Conservation (phyloP, 1,140 invertebrate species). For the Oppia nitens region DNA sequence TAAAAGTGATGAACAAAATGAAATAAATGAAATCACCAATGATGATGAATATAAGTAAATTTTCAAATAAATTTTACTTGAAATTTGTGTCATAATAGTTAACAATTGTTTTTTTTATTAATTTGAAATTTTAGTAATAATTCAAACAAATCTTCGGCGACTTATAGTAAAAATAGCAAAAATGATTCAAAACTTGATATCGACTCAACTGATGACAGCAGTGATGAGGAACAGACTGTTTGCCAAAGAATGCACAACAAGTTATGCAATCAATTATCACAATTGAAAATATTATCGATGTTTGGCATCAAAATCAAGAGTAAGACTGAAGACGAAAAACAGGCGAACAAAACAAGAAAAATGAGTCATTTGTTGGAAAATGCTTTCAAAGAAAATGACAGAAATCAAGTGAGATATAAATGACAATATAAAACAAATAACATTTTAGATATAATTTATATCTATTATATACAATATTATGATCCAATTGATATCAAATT, state of each 20-base stretch:
- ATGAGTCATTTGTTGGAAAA: neutral
- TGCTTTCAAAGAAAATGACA: neutral
- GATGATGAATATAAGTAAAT: neutral
- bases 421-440: neutral
- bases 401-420: neutral
- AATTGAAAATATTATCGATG: neutral
- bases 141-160: neutral
- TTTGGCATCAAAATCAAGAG: neutral
- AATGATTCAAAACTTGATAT: neutral
- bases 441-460: too few relatives aligned
- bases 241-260: neutral
- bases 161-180: too few relatives aligned
- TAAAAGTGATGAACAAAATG: too few relatives aligned
- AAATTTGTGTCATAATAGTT: neutral
- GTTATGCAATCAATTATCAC: neutral
- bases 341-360: neutral
- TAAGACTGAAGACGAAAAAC: neutral
- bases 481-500: neutral
- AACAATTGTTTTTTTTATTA: neutral
- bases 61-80: neutral
- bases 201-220: neutral
- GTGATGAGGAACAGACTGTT: neutral
- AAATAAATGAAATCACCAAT: too few relatives aligned
- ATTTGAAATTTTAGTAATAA: neutral
- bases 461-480: neutral